Percentiles rank a stretch among this genome's conserved stretches.
Evolutionary conservation across 35 echinoderm and acorn worm species (phyloP).

Genomic region (Hemicentrotus pulcherrimus): DNA sequence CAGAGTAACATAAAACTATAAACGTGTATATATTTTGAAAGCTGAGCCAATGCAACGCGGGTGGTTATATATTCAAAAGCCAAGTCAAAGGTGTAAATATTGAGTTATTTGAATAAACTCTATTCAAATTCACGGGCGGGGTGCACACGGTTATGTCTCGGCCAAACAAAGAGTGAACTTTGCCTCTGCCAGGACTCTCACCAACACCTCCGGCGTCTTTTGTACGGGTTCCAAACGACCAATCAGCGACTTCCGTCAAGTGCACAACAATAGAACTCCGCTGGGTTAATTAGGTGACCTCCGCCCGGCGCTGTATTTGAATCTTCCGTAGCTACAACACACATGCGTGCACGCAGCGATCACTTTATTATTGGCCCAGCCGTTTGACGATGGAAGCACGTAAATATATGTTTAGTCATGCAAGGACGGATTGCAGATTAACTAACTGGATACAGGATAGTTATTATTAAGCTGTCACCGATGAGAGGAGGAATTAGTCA

Average conservation of each 20-base stretch:
- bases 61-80: not conserved
- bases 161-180: not conserved
- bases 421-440: not conserved
- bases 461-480: not conserved
- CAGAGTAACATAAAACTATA: not conserved
- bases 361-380: not conserved
- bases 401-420: not conserved
- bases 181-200: not conserved
- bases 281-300: slow-evolving; percentile 37
- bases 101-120: not conserved
- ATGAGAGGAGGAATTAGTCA: slow-evolving; percentile 22
- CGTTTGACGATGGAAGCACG: slow-evolving; percentile 19
- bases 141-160: not conserved
- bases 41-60: not conserved
- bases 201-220: not conserved
- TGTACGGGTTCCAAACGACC: slow-evolving; percentile 17
- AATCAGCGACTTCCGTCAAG: slow-evolving; percentile 33
- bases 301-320: slow-evolving; percentile 29
- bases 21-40: not conserved
- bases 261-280: slow-evolving; percentile 20
- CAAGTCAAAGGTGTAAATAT: not conserved
- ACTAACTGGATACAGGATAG: not conserved
- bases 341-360: not conserved
- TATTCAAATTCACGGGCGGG: not conserved
- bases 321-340: slow-evolving; percentile 12